A percentile compares a stretch with the other conserved stretches of the same genome.
These are phyloP conservation scores for Myotis lucifugus DNA, from an alignment of 2,113 vertebrate genomes.

Conservation along the genomic window DNA sequence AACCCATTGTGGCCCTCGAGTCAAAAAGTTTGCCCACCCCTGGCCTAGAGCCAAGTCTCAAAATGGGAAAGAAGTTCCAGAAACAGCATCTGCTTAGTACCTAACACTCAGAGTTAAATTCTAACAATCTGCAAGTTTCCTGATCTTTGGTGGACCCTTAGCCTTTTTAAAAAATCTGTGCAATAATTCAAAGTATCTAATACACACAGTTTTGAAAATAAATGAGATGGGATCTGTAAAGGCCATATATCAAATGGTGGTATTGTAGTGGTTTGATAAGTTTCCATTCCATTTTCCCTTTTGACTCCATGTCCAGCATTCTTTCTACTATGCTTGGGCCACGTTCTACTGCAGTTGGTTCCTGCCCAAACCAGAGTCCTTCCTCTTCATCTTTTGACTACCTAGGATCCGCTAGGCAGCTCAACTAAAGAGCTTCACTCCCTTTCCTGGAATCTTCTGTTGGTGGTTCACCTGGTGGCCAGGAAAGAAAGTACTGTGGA, in stretches of 20 bases:
- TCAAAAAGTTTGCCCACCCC: too few species aligned
- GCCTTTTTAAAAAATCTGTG: background rate
- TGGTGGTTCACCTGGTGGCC: background rate
- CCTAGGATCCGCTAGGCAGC: background rate
- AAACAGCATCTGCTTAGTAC: background rate
- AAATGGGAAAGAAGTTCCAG: background rate
- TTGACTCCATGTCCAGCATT: background rate
- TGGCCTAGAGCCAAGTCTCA: background rate
- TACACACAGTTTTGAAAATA: background rate
- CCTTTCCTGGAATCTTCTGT: background rate
- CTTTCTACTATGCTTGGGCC: background rate
- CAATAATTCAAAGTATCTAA: background rate
- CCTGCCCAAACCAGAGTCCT: background rate
- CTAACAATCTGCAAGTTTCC: background rate
- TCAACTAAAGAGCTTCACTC: background rate
- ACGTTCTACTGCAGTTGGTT: background rate
- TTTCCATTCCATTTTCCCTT: background rate
- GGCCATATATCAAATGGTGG: background rate
- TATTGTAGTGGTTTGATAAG: fast-evolving
- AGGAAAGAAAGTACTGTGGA: background rate
- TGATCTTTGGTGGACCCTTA: background rate
- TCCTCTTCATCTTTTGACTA: background rate
- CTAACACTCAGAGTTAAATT: background rate
- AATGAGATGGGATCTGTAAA: background rate
- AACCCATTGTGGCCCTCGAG: too few species aligned